Conservation (phyloP, 2,888 invertebrate genomes). For the Scrobipalpa costella region DNA sequence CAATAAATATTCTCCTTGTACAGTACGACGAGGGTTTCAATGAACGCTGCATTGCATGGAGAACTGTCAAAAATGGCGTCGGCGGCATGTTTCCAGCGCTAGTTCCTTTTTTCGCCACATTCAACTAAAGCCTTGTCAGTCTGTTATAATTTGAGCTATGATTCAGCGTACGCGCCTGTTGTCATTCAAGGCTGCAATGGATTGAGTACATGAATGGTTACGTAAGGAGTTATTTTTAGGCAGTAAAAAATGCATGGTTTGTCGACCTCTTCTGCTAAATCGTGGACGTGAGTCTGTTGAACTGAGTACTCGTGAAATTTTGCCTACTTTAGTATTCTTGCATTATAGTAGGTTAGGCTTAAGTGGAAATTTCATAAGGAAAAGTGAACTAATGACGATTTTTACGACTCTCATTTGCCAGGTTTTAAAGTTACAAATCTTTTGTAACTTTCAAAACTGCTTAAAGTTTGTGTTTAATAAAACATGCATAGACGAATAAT, state of each 20-base stretch:
- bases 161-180: slow-evolving; percentile 45
- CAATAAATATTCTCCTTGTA: slow-evolving; percentile 30
- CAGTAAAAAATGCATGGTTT: slow-evolving; percentile 50
- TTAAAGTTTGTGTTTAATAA: no score
- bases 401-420: neutral
- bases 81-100: no score
- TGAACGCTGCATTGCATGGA: no score
- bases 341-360: neutral
- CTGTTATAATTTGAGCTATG: slow-evolving; percentile 2
- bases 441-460: no score
- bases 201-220: slow-evolving; percentile 44
- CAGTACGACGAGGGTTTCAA: no score
- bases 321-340: neutral
- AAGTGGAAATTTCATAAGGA: neutral
- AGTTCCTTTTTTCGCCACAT: no score
- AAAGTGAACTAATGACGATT: neutral
- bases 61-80: no score
- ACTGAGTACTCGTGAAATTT: slow-evolving; percentile 1
- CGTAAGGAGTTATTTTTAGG: slow-evolving; percentile 59
- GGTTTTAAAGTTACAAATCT: no score
- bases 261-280: slow-evolving; percentile 45
- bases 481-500: no score
- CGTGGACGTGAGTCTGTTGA: slow-evolving; percentile 4
- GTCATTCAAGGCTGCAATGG: slow-evolving; percentile 63
- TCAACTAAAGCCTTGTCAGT: no score